Conservation (phyloP, 2,888 invertebrate species). For the Chloroclystis v-ata region DNA sequence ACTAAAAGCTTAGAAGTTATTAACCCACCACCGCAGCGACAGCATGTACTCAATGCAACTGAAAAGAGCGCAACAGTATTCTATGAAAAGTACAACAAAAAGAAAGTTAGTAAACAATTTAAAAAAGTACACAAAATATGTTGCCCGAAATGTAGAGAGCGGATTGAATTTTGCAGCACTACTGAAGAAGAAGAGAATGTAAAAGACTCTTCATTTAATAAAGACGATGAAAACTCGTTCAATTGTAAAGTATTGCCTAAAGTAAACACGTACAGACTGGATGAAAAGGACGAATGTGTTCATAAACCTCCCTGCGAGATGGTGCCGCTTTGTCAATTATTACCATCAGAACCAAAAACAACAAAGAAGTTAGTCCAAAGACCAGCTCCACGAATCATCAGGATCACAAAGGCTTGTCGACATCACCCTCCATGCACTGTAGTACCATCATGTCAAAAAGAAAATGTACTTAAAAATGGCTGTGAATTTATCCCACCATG, state of each 20-base stretch:
- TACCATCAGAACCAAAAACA: conserved; percentile 46
- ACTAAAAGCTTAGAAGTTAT: conserved; percentile 23
- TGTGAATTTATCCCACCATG: conserved; percentile 64
- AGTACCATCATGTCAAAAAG: conserved; percentile 65
- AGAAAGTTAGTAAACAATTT: conserved; percentile 27
- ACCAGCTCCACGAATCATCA: conserved; percentile 46
- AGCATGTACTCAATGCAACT: background rate
- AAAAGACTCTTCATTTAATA: conserved; percentile 34
- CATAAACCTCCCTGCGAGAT: conserved; percentile 61
- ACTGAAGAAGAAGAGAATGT: conserved; percentile 49
- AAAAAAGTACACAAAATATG: conserved; percentile 44
- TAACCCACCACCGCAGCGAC: background rate
- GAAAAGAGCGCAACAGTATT: conserved; percentile 9
- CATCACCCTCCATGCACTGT: conserved; percentile 69
- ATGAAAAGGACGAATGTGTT: conserved; percentile 41
- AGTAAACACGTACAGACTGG: conserved; percentile 26
- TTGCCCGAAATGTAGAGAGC: conserved; percentile 62
- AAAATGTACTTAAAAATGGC: conserved; percentile 58
- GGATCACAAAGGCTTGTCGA: conserved; percentile 65
- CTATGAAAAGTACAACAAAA: conserved; percentile 26
- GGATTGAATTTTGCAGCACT: conserved; percentile 47
- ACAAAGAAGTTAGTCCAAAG: conserved; percentile 37
- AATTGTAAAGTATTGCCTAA: conserved; percentile 33
- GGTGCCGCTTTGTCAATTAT: conserved; percentile 58
- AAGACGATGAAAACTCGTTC: conserved; percentile 37